Conservation (phyloP, 2,888 invertebrate species). For the Phytoseiulus persimilis region DNA sequence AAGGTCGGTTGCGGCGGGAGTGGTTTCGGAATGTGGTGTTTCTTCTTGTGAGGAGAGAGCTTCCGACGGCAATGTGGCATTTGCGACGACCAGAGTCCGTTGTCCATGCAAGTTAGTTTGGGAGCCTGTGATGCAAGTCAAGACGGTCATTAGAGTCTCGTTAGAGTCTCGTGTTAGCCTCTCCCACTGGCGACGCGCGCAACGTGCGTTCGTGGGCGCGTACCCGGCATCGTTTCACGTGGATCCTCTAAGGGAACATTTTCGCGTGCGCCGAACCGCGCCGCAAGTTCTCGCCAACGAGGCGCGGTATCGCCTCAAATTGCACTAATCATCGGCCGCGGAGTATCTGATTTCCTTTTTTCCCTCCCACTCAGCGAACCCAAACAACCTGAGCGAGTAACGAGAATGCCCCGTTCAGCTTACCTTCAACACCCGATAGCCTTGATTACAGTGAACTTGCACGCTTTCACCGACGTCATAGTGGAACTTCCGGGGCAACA, state of each 20-base stretch:
- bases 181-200: background rate
- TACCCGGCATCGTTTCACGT: background rate
- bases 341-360: background rate
- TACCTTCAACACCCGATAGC: slow-evolving; percentile 51
- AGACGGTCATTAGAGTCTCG: background rate
- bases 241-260: background rate
- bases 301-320: background rate
- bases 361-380: background rate
- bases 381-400: background rate
- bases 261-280: background rate
- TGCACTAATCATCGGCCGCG: background rate
- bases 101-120: slow-evolving; percentile 59
- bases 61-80: slow-evolving; percentile 53
- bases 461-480: slow-evolving; percentile 66
- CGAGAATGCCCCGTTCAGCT: background rate
- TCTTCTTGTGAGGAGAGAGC: slow-evolving; percentile 49
- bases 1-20: background rate
- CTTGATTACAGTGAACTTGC: slow-evolving; percentile 62
- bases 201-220: background rate
- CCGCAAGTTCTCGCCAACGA: background rate
- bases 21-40: slow-evolving; percentile 6
- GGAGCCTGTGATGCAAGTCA: slow-evolving; percentile 47
- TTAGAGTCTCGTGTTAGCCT: background rate
- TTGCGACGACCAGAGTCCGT: slow-evolving; percentile 63
- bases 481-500: slow-evolving; percentile 64